A percentile compares a stretch with the other conserved stretches of the same genome.
Conservation (phyloP, 2,888 invertebrate genomes). For the Mycalesis mineus region DNA sequence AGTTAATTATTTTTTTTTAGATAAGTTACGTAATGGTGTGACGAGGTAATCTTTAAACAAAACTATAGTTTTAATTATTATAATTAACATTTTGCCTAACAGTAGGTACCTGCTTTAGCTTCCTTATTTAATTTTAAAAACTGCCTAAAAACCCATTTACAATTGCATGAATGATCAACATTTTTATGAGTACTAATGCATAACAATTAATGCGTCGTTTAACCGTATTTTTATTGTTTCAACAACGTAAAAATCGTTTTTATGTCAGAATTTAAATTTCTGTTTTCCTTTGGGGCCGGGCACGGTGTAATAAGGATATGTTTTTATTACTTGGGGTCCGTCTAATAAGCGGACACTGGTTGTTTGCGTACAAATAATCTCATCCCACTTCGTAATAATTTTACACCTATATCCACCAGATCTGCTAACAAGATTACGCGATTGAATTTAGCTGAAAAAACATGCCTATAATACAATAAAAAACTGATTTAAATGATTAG, state of each 20-base stretch:
- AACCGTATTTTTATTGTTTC: conserved; percentile 62
- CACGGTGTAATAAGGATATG: conserved; percentile 64
- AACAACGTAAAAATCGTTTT: conserved; percentile 66
- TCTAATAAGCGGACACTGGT: conserved; percentile 69
- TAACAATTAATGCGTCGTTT: conserved; percentile 47
- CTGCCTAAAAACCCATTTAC: too few relatives aligned
- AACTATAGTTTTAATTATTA: too few relatives aligned
- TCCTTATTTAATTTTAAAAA: too few relatives aligned
- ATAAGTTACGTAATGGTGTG: too few relatives aligned
- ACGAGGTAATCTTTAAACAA: too few relatives aligned
- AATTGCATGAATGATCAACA: too few relatives aligned
- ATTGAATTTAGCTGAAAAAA: conserved; percentile 46
- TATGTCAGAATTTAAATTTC: conserved; percentile 66
- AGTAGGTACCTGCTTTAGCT: too few relatives aligned
- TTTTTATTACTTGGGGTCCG: conserved; percentile 68
- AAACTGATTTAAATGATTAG: too few relatives aligned
- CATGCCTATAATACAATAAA: conserved; percentile 22
- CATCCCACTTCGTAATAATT: conserved; percentile 63
- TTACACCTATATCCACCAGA: conserved; percentile 58
- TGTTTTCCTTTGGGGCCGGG: conserved; percentile 47
- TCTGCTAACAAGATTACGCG: conserved; percentile 51
- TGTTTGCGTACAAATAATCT: conserved; percentile 71
- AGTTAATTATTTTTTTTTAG: too few relatives aligned
- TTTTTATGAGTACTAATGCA: conserved; percentile 21
- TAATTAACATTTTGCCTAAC: too few relatives aligned